phyloP scores from a whole-genome alignment of 2,888 invertebrate species.

The Sesamia inferens region DNA sequence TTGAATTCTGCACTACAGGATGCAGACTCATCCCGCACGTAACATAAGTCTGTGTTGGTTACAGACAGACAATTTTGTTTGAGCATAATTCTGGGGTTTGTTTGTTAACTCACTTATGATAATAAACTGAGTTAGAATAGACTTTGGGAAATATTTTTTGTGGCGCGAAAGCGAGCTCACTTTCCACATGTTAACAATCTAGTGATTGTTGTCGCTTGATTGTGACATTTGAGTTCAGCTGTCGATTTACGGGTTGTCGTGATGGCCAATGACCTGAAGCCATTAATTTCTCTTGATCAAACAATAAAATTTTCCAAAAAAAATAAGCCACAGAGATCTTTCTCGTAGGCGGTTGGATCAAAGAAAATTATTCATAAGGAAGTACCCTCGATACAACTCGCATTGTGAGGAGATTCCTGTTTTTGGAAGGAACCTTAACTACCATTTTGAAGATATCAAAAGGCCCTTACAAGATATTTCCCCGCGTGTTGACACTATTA shows the following conservation, averaged over 20 bases:
- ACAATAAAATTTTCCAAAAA: too few species aligned
- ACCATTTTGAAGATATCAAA: neutral
- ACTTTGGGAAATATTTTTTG: neutral
- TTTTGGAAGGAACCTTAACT: neutral
- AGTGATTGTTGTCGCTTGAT: neutral
- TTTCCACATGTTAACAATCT: too few species aligned
- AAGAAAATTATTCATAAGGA: neutral
- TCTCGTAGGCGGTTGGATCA: neutral
- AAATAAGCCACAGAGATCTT: too few species aligned
- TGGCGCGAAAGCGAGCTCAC: too few species aligned
- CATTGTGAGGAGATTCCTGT: neutral
- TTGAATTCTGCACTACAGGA: neutral
- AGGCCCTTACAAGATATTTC: neutral
- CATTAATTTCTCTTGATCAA: neutral
- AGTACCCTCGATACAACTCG: neutral
- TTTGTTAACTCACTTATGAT: slow-evolving; percentile 1
- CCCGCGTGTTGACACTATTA: neutral
- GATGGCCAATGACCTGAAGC: too few species aligned
- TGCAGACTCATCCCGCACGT: neutral
- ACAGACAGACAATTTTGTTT: neutral
- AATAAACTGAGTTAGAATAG: neutral
- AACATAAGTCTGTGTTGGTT: neutral
- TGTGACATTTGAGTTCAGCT: neutral
- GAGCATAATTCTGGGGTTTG: neutral
- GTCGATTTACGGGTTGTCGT: neutral